Conservation (phyloP, 2,797 vertebrate species). For the Spea hammondii region DNA sequence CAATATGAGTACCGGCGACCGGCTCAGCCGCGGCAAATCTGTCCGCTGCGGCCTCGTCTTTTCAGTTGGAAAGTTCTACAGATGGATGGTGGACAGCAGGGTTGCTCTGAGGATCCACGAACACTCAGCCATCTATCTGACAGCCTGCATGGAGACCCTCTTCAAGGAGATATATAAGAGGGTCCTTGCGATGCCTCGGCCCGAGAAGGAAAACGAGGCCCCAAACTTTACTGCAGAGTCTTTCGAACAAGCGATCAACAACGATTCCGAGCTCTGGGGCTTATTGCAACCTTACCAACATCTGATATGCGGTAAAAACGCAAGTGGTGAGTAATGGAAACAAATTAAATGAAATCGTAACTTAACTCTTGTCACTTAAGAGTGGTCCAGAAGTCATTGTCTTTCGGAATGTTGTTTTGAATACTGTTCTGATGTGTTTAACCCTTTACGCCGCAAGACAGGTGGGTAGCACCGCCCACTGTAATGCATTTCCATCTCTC, state of each 20-base stretch:
- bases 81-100: constrained; percentile 95
- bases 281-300: constrained; percentile 88
- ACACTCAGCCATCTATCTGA: constrained; percentile 94
- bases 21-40: constrained; percentile 89
- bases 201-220: constrained; percentile 70
- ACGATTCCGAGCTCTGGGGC: constrained; percentile 93
- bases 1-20: constrained; percentile 92
- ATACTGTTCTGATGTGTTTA: not conserved
- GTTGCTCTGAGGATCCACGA: constrained; percentile 90
- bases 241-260: constrained; percentile 86
- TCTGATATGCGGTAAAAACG: constrained; percentile 92
- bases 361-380: not conserved
- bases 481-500: too few species aligned
- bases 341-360: not conserved
- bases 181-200: constrained; percentile 62
- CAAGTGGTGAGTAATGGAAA: constrained; percentile 81
- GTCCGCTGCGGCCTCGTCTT: constrained; percentile 87
- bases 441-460: not conserved
- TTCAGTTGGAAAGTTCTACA: constrained; percentile 92
- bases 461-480: too few species aligned
- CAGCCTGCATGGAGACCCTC: constrained; percentile 88
- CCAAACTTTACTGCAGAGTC: constrained; percentile 79
- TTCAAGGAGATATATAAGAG: constrained; percentile 84
- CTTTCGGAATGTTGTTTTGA: not conserved
- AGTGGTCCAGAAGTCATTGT: constrained; percentile 2